Conservation (phyloP, 2,888 invertebrate genomes). For the Cistogaster globosa region DNA sequence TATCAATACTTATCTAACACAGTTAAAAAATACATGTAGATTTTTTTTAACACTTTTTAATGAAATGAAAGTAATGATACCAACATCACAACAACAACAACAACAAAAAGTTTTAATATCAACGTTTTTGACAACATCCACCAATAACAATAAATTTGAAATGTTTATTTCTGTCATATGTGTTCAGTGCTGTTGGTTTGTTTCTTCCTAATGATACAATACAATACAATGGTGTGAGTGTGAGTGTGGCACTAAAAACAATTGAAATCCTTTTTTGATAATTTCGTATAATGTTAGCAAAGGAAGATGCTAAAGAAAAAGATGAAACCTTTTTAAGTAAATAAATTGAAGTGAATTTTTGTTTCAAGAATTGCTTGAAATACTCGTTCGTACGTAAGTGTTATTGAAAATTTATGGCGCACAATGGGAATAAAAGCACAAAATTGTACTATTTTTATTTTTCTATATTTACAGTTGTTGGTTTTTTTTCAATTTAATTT, state of each 20-base stretch:
- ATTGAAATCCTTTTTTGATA: slow-evolving; percentile 69
- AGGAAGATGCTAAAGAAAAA: slow-evolving; percentile 30
- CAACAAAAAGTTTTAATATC: slow-evolving; percentile 26
- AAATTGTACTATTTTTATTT: not conserved
- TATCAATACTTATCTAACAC: slow-evolving; percentile 24
- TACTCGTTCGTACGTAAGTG: not conserved
- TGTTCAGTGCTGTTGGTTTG: too few species aligned
- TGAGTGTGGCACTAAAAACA: slow-evolving; percentile 53
- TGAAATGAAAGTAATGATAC: slow-evolving; percentile 77
- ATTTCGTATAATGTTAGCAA: slow-evolving; percentile 58
- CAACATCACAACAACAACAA: slow-evolving; percentile 30
- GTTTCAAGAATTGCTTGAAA: slow-evolving; percentile 46
- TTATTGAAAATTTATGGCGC: slow-evolving; percentile 21
- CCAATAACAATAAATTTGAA: slow-evolving; percentile 75
- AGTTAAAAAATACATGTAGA: slow-evolving; percentile 1
- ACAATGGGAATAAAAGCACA: slow-evolving; percentile 18
- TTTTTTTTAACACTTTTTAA: slow-evolving; percentile 77
- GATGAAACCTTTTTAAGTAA: slow-evolving; percentile 59
- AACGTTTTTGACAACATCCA: slow-evolving; percentile 41
- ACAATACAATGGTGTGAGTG: not conserved
- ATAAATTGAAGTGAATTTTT: slow-evolving; percentile 63
- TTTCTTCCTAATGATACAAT: not conserved
- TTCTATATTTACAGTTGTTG: too few species aligned
- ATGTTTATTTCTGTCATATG: slow-evolving; percentile 78
- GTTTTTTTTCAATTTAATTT: too few species aligned